Base-by-base conservation (phyloP, 1,140 invertebrate genomes). In the Gonatopus flavifemur region DNA sequence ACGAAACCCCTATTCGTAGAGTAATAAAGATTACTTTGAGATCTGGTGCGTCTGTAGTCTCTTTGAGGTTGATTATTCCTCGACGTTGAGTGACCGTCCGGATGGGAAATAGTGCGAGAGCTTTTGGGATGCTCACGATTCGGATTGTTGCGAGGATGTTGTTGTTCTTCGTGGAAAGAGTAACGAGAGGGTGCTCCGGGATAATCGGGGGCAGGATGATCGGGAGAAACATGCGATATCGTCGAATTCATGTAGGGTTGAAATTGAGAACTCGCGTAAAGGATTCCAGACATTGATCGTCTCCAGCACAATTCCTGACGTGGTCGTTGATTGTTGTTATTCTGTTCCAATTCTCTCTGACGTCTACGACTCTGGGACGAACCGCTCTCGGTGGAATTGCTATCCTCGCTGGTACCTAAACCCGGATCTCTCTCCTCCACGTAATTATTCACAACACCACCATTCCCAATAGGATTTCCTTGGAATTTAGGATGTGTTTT, bases 391-490 rank as follows among this genome's bases (percentile, higher is more conserved):
- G 70, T 73, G 0, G 74, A 77, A 40, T 75, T 76, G 39, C 74
- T 78, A 30, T 78, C 73, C 22, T 76, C 76, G 1, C 90, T 93
- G 3, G 91, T 94, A 0, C 92, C 92, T 0, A 95, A 74, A 0
- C 91, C 92, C 3, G 89, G 79, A 70, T 95, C 92, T 70, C 92
- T 89, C 24, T 95, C 91, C 24, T 78, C 76, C 28, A 76, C 84
- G n/a, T n/a, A n/a, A n/a, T n/a, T n/a, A n/a, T n/a, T n/a, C n/a
- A n/a, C n/a, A n/a, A n/a, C n/a, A n/a, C n/a, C n/a, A n/a, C n/a
- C n/a, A n/a, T n/a, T n/a, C n/a, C n/a, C n/a, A n/a, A n/a, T n/a
- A n/a, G 67, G 64, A 48, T 65, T 75, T 0, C 52, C 62, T 18
- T 72, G 65, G 0, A 70, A n/a, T n/a, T n/a, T n/a, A n/a, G n/a